Base-by-base conservation (phyloP, 2,888 invertebrate species). In the Meiosimyza platycephala region DNA sequence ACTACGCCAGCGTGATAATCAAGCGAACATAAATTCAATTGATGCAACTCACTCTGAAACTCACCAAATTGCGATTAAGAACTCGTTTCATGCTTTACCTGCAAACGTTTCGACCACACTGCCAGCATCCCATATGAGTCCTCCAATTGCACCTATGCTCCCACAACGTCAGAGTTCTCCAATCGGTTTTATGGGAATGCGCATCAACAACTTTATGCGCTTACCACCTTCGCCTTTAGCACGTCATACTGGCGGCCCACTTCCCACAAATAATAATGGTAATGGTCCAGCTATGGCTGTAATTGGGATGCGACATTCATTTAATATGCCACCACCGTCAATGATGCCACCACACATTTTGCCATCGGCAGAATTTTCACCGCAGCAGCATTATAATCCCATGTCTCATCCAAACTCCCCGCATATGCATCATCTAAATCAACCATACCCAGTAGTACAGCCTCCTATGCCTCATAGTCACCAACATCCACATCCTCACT, bases 191-290 rank as follows among this genome's bases (percentile, higher is more conserved):
- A 68, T 76, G 13, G 79, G 79, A 52, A 79, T 80, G 76, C 81
- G 80, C 33, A 73, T 79, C 11, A 78, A 78, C 52, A 79, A 79
- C 54, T 76, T 78, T 33, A 76, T 81, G 65, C 82, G 83, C n/a
- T 71, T 84, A 50, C 82, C 83, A 5, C 85, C 84, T 6, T 83
- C 84, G 11, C 85, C 85, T 1, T 75, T 82, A 7, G 67, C 78
- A 7, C 63, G 78, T 72, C 63, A 72, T 68, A 76, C 60, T 2
- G n/a, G 33, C n/a, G 74, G 55, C 72, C 52, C 73, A 64, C 74
- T 72, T 73, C 77, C 71, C n/a, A 28, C 70, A 40, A 54, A 51
- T 22, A 18, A 40, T 40, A 9, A 5, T 5, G 62, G 11, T 15
- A 13, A 9, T 40, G 40, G 65, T 15, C 52, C 15, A 15, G 48